Percentiles rank a stretch among this genome's conserved stretches.
Conservation (phyloP, 2,888 invertebrate genomes). For the Branchellion lobata region DNA sequence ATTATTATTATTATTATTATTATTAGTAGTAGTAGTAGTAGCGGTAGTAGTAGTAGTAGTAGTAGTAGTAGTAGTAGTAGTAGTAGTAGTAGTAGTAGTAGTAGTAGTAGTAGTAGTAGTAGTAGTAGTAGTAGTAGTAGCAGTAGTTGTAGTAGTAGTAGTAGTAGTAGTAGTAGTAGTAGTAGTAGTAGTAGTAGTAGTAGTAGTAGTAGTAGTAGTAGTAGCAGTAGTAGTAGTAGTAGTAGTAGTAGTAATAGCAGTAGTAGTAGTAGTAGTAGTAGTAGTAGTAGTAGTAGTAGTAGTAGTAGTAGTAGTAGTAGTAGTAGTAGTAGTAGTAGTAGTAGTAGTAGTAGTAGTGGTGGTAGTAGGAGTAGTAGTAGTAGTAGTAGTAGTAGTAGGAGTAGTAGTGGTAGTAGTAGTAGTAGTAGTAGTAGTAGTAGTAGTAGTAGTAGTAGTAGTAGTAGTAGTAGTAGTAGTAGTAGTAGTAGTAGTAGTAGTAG, state of each 20-base stretch:
- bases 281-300: conserved; percentile 39
- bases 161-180: conserved; percentile 39
- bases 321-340: conserved; percentile 37
- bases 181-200: conserved; percentile 39
- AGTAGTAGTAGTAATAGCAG: conserved; percentile 22
- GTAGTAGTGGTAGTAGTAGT: too few species aligned
- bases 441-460: conserved; percentile 10
- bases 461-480: conserved; percentile 14
- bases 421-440: background rate
- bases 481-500: conserved; percentile 11
- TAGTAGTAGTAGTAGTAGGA: too few species aligned
- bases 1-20: too few species aligned
- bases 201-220: conserved; percentile 37
- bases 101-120: conserved; percentile 8
- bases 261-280: conserved; percentile 30
- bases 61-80: conserved; percentile 9
- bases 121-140: conserved; percentile 25
- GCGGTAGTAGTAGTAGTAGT: too few species aligned
- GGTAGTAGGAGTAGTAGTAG: too few species aligned
- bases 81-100: background rate
- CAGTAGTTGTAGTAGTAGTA: conserved; percentile 19
- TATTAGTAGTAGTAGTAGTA: too few species aligned
- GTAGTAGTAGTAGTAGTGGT: background rate
- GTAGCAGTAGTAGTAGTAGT: conserved; percentile 6
- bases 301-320: conserved; percentile 38